A percentile compares a stretch with the other conserved stretches of the same genome.
These are phyloP conservation scores for Entelurus aequoreus DNA, from an alignment of 2,113 vertebrate genomes.

Conservation along the genomic window DNA sequence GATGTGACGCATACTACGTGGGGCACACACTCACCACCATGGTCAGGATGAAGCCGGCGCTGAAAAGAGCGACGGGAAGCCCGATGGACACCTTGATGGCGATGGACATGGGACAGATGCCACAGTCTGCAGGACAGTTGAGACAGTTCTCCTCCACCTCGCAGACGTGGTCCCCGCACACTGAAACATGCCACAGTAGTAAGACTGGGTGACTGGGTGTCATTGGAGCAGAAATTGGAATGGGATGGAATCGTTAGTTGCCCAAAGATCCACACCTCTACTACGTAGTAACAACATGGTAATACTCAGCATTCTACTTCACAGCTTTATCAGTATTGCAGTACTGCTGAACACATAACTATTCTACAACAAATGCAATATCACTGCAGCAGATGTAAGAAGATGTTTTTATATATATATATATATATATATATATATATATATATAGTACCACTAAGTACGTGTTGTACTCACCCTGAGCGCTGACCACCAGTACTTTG, in stretches of 20 bases:
- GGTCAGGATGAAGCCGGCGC: slow-evolving; percentile 70
- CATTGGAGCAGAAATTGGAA: no score
- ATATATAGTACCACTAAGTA: not conserved
- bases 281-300: no score
- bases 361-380: no score
- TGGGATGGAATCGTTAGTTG: no score
- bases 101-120: slow-evolving; percentile 70
- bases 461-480: slow-evolving; percentile 58
- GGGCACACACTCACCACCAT: slow-evolving; percentile 61
- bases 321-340: no score
- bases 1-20: not conserved
- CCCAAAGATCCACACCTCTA: no score
- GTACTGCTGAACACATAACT: no score
- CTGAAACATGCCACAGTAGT: slow-evolving; percentile 27
- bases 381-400: no score
- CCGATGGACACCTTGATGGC: slow-evolving; percentile 68
- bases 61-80: slow-evolving; percentile 69
- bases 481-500: slow-evolving; percentile 68
- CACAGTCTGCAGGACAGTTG: slow-evolving; percentile 74
- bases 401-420: no score
- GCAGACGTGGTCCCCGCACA: slow-evolving; percentile 70
- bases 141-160: slow-evolving; percentile 70
- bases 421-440: no score
- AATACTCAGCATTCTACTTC: no score
- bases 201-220: no score